phyloP scores from a whole-genome alignment of 2,888 invertebrate genomes.

The Pollenia amentaria region DNA sequence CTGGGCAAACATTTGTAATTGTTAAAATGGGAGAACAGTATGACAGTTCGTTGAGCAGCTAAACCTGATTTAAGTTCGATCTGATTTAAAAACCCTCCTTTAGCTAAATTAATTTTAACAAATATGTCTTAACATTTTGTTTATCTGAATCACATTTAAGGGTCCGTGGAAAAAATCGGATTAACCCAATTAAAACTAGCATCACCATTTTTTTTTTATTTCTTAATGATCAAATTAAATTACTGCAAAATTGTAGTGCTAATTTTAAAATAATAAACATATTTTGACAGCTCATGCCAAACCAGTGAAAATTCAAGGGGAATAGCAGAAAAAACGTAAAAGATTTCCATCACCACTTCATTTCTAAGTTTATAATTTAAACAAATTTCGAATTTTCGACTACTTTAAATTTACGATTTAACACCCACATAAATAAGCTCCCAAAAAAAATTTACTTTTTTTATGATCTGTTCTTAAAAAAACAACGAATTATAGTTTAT shows the following conservation, averaged over 20 bases:
- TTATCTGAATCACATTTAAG: too few relatives aligned
- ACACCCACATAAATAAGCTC: conserved; percentile 36
- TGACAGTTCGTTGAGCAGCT: too few relatives aligned
- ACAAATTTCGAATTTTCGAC: conserved; percentile 35
- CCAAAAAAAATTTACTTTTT: conserved; percentile 6
- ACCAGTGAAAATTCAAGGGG: neutral
- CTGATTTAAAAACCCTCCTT: too few relatives aligned
- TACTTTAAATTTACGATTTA: conserved; percentile 13
- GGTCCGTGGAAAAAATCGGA: too few relatives aligned
- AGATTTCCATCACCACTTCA: conserved; percentile 40
- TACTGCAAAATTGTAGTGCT: neutral
- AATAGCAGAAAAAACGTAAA: neutral
- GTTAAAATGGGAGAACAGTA: too few relatives aligned
- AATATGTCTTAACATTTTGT: too few relatives aligned
- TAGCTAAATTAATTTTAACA: too few relatives aligned
- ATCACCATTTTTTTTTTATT: too few relatives aligned
- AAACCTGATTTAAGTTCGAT: too few relatives aligned
- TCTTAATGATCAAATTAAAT: too few relatives aligned
- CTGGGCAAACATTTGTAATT: too few relatives aligned
- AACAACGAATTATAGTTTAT: conserved; percentile 51
- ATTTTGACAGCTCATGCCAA: conserved; percentile 43
- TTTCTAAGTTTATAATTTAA: conserved; percentile 46
- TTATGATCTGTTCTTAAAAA: conserved; percentile 49
- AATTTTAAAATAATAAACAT: neutral
- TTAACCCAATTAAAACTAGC: too few relatives aligned